phyloP scores from a whole-genome alignment of 2,888 invertebrate species.

The Sphaerophoria taeniata region DNA sequence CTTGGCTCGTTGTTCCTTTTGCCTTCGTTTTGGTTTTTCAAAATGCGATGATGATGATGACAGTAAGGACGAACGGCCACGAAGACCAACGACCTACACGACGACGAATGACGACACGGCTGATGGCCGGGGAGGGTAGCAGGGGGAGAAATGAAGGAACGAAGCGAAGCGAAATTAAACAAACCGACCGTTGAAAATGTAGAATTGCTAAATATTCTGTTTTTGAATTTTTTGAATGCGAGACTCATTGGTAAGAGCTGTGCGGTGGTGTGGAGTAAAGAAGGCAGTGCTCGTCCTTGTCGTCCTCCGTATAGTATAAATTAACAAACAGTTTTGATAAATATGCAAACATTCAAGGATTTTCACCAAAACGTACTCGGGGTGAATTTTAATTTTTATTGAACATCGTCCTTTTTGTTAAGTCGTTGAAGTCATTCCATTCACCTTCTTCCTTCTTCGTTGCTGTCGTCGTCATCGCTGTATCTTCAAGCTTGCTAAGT shows the following conservation, averaged over 20 bases:
- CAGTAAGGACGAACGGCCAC: slow-evolving; percentile 17
- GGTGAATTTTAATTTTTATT: slow-evolving; percentile 74
- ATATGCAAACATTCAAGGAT: slow-evolving; percentile 74
- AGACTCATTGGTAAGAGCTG: too few species aligned
- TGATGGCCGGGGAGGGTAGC: background rate
- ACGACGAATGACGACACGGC: background rate
- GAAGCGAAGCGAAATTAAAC: slow-evolving; percentile 57
- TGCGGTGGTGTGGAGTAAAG: background rate
- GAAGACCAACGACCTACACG: background rate
- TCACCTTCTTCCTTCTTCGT: background rate
- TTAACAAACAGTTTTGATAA: slow-evolving; percentile 74
- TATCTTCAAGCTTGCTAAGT: background rate
- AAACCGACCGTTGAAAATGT: slow-evolving; percentile 68
- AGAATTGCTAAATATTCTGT: slow-evolving; percentile 70
- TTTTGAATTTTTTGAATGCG: slow-evolving; percentile 40
- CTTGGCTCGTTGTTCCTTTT: background rate
- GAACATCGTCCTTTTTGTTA: slow-evolving; percentile 56
- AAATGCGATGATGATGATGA: slow-evolving; percentile 25
- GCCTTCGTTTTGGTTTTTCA: slow-evolving; percentile 12
- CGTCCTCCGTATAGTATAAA: slow-evolving; percentile 66
- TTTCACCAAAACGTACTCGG: slow-evolving; percentile 67
- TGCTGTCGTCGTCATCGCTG: too few species aligned
- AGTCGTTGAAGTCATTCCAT: slow-evolving; percentile 4
- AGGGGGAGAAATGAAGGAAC: background rate
- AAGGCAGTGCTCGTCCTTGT: slow-evolving; percentile 9